Evolutionary conservation across 2,113 vertebrate species (phyloP).

Genomic region (Noturus placidus): DNA sequence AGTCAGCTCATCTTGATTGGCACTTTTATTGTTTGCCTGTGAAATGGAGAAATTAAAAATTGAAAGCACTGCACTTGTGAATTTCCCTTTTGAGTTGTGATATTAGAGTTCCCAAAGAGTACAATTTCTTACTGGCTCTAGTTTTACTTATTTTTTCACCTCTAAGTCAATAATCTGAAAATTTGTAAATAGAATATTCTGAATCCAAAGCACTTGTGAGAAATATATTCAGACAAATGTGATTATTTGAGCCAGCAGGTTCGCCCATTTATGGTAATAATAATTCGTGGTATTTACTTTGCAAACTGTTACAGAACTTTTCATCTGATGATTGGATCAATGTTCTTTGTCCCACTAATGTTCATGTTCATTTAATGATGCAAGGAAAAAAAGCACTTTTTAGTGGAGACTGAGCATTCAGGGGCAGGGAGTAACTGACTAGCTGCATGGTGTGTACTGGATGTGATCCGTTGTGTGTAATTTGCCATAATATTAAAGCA

Average conservation of each 20-base stretch:
- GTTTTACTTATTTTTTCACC: background rate
- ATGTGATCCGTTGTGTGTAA: background rate
- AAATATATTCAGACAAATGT: background rate
- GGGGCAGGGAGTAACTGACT: background rate
- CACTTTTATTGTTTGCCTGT: constrained; percentile 21
- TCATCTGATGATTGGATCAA: background rate
- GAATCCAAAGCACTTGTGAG: background rate
- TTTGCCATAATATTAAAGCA: background rate
- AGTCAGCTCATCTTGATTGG: constrained; percentile 39
- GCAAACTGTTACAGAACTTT: constrained; percentile 4
- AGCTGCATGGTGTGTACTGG: background rate
- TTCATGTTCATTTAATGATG: constrained; percentile 6
- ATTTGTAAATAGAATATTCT: background rate
- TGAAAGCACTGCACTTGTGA: constrained; percentile 6
- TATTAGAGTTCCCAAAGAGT: too few relatives aligned
- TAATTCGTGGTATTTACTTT: background rate
- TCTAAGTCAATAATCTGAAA: background rate
- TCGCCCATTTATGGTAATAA: background rate
- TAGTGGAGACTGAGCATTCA: background rate
- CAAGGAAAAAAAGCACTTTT: constrained; percentile 23
- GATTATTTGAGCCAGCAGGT: background rate
- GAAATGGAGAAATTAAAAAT: background rate
- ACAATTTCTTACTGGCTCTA: too few relatives aligned
- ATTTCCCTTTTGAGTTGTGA: background rate
- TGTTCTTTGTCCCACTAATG: background rate